Percentiles rank a stretch among this genome's conserved stretches.
Conservation (phyloP, 1,140 invertebrate genomes). For the Drusus annulatus region DNA sequence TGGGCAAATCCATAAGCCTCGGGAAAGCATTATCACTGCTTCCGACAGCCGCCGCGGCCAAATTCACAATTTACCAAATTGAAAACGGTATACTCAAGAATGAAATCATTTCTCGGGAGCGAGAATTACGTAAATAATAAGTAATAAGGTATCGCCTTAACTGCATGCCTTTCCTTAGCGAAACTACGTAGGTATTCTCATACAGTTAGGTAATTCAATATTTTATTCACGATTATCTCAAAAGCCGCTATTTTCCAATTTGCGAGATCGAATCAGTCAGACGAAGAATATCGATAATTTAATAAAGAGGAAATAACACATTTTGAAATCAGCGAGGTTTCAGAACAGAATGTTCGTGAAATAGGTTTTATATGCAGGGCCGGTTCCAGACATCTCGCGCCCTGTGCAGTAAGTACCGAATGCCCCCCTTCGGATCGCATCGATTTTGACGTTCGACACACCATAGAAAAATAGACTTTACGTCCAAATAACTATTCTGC, state of each 20-base stretch:
- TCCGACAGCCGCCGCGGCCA: neutral
- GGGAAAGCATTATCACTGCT: neutral
- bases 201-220: neutral
- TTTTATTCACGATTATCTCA: neutral
- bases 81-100: constrained; percentile 2
- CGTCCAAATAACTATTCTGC: too few species aligned
- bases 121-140: neutral
- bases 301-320: too few species aligned
- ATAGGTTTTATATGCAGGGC: too few species aligned
- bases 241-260: constrained; percentile 6
- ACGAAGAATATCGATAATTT: too few species aligned
- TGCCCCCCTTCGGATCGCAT: too few species aligned
- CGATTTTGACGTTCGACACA: too few species aligned
- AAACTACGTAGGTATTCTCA: neutral
- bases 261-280: neutral
- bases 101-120: neutral
- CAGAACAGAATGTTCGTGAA: too few species aligned
- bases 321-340: too few species aligned
- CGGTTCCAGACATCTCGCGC: too few species aligned
- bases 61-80: neutral
- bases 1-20: too few species aligned
- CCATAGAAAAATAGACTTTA: too few species aligned
- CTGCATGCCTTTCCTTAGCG: neutral
- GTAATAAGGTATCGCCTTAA: neutral
- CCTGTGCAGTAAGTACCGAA: too few species aligned